Percentiles rank a stretch among this genome's conserved stretches.
Conservation (phyloP, 1,140 invertebrate species). For the Lysiphlebus fabarum region DNA sequence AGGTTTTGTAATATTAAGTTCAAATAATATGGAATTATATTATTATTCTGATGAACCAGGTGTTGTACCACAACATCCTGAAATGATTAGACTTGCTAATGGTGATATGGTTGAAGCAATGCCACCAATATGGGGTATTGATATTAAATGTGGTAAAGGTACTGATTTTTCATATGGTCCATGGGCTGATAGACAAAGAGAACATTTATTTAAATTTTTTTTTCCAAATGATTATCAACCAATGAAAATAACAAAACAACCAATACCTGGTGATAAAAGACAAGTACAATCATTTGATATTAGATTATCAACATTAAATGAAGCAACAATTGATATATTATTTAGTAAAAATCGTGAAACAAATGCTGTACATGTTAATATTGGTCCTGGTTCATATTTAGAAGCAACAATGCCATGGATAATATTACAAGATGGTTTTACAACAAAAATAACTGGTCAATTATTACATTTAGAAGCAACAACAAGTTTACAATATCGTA, state of each 20-base stretch:
- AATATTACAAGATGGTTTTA: slow-evolving; percentile 78
- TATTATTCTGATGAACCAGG: slow-evolving; percentile 96
- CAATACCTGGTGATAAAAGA: slow-evolving; percentile 81
- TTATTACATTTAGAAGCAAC: slow-evolving; percentile 90
- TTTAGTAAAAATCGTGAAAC: slow-evolving; percentile 97
- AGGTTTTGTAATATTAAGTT: slow-evolving; percentile 95
- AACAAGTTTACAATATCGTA: slow-evolving; percentile 88
- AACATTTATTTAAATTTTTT: slow-evolving; percentile 94
- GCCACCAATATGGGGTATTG: slow-evolving; percentile 90
- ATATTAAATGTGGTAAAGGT: slow-evolving; percentile 94
- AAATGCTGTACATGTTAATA: slow-evolving; percentile 92
- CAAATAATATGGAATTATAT: slow-evolving; percentile 90
- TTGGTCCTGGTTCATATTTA: slow-evolving; percentile 88
- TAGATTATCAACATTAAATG: slow-evolving; percentile 82
- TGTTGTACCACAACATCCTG: slow-evolving; percentile 83
- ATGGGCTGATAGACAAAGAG: slow-evolving; percentile 95
- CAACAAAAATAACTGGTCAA: slow-evolving; percentile 88
- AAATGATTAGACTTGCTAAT: slow-evolving; percentile 85
- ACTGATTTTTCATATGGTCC: slow-evolving; percentile 98
- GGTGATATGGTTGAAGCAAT: slow-evolving; percentile 89
- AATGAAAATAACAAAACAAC: slow-evolving; percentile 71
- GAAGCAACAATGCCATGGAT: slow-evolving; percentile 96
- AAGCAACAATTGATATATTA: slow-evolving; percentile 91
- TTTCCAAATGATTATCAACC: slow-evolving; percentile 87
- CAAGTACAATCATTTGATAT: slow-evolving; percentile 91